Evolutionary conservation across 2,113 vertebrate genomes (phyloP), one percentile per base, ranked within the genome.

Genomic region (Nibea coibor): DNA sequence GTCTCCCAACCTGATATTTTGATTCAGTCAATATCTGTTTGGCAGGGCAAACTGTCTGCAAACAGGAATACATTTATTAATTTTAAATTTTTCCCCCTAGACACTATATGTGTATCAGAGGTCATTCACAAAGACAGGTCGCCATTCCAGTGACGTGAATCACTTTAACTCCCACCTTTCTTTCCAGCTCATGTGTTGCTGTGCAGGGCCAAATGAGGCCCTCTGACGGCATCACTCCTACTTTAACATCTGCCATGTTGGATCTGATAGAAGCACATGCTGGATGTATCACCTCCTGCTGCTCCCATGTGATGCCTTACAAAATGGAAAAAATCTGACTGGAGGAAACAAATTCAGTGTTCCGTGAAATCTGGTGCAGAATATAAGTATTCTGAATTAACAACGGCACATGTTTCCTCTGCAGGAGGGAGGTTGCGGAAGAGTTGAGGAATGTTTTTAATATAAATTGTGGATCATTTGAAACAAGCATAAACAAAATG

Each of bases 241-340:
- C 20, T 68, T 50, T 15, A 81, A 89, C 81, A 82, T 80, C 88
- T 76, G 83, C 83, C 83, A 75, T 79, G 26, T 68, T 86, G 79
- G 67, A 82, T 77, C 68, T 62, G 59, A 71, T 4, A 14, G 59
- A 31, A 5, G 17, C 74, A 82, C 83, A 70, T 26, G 59, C 35
- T 35, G 8, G 0, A 19, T 61, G 73, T 5, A 45, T 77, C 64
- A 67, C 62, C 74, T 72, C 19, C 68, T 19, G 69, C n/a, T 78
- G 45, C 20, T 48, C 48, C 51, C 45, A 10, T 3, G 42, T 72
- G 82, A 77, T 0, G 1, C 1, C 26, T 19, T 69, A 20, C 45
- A 43, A 54, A 80, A 65, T 15, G 26, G 43, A 63, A 75, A 78
- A 64, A 12, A 8, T 12, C 43, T 24, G 35, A 51, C 22, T 12